phyloP scores from a whole-genome alignment of 2,797 vertebrate genomes.

The Rachycentron canadum region DNA sequence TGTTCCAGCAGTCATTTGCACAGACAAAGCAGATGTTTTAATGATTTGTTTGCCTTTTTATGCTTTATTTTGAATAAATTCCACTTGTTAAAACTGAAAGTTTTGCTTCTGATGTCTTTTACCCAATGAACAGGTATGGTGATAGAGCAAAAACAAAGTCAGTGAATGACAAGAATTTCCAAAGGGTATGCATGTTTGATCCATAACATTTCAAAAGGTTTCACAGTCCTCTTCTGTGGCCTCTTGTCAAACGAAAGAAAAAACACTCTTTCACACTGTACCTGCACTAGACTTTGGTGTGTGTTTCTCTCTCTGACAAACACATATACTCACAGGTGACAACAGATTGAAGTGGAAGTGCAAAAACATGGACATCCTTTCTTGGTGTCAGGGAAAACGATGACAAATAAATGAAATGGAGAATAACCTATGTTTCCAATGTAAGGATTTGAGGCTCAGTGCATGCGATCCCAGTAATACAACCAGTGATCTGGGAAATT shows the following conservation, averaged over 20 bases:
- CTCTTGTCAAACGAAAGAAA: neutral
- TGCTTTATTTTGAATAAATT: conserved; percentile 73
- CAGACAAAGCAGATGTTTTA: conserved; percentile 51
- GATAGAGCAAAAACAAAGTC: neutral
- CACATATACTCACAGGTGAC: neutral
- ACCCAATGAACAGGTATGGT: neutral
- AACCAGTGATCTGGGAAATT: neutral
- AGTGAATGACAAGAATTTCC: neutral
- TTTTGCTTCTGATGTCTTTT: conserved; percentile 2
- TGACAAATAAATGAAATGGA: conserved; percentile 6
- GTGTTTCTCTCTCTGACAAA: neutral
- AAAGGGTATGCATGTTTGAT: neutral
- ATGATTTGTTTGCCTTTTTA: conserved; percentile 61
- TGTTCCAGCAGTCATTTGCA: conserved; percentile 63
- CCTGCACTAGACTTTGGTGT: neutral
- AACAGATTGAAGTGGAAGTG: neutral
- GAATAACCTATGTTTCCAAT: conserved; percentile 16
- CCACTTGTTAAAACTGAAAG: conserved; percentile 40
- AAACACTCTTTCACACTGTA: neutral
- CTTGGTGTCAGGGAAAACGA: neutral
- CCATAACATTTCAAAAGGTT: conserved; percentile 1
- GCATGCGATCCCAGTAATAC: conserved; percentile 21
- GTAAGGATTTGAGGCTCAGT: conserved; percentile 31
- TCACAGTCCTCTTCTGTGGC: neutral
- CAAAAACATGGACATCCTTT: conserved; percentile 21